Evolutionary conservation across 2,797 vertebrate species (phyloP).

Genomic region (Agapornis canus): DNA sequence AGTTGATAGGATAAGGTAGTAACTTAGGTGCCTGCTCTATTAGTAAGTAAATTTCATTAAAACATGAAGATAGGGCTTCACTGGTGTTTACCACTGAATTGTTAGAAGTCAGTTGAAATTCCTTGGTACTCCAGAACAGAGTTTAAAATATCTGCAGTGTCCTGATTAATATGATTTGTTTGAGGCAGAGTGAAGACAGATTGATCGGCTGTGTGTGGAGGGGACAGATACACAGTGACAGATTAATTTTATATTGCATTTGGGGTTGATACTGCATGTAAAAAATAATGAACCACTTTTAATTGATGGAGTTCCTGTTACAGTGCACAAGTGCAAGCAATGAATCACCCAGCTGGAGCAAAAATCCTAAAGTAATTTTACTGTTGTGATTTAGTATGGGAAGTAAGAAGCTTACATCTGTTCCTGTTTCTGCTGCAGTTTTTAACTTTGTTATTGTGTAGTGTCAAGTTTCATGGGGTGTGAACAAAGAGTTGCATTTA

Average conservation of each 20-base stretch:
- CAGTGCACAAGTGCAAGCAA: not conserved
- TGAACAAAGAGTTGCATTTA: not conserved
- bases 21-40: not conserved
- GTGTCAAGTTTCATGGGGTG: fast-evolving
- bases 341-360: not conserved
- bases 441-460: not conserved
- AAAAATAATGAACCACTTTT: not conserved
- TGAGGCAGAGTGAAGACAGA: not conserved
- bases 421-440: not conserved
- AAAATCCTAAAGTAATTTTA: not conserved
- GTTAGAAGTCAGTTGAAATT: not conserved
- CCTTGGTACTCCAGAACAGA: not conserved
- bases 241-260: not conserved
- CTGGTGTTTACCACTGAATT: not conserved
- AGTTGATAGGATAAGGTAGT: not conserved
- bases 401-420: not conserved
- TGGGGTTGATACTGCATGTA: not conserved
- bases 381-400: not conserved
- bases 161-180: not conserved
- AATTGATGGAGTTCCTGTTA: not conserved
- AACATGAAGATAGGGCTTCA: not conserved
- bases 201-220: fast-evolving
- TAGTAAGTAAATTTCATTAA: not conserved
- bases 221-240: not conserved
- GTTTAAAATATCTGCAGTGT: not conserved